These are phyloP conservation scores for Miniopterus natalensis DNA, from an alignment of 2,113 vertebrate genomes.

Conservation along the genomic window DNA sequence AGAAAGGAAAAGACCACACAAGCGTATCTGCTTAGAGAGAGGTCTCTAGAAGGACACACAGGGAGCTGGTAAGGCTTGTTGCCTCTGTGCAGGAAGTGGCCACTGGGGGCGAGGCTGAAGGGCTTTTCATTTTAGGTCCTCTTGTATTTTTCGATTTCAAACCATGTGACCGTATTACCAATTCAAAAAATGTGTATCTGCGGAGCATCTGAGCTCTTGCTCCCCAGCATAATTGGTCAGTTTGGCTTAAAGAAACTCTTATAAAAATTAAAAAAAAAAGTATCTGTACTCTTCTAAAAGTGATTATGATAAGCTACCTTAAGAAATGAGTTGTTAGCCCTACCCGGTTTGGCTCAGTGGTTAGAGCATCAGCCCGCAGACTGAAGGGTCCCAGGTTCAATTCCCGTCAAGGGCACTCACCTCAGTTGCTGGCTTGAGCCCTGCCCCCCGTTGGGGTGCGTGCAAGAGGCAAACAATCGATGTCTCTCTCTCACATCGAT, in stretches of 20 bases:
- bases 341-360: not conserved
- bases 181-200: not conserved
- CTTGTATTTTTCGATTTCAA: conserved; percentile 19
- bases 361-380: not conserved
- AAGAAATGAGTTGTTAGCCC: not conserved
- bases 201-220: not conserved
- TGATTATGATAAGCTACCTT: not conserved
- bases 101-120: not conserved
- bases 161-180: not conserved
- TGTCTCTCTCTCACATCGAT: too few relatives aligned
- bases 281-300: not conserved
- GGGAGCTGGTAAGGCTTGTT: not conserved
- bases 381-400: not conserved
- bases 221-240: not conserved
- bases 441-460: too few relatives aligned
- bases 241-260: not conserved
- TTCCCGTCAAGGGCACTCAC: not conserved
- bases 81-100: not conserved
- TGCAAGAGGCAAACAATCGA: too few relatives aligned
- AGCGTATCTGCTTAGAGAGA: not conserved
- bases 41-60: not conserved
- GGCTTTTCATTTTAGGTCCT: not conserved
- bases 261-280: not conserved
- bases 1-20: not conserved
- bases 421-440: too few relatives aligned